These are phyloP conservation scores for Pteropus rufus DNA, from an alignment of 2,797 vertebrate species.

Conservation along the genomic window DNA sequence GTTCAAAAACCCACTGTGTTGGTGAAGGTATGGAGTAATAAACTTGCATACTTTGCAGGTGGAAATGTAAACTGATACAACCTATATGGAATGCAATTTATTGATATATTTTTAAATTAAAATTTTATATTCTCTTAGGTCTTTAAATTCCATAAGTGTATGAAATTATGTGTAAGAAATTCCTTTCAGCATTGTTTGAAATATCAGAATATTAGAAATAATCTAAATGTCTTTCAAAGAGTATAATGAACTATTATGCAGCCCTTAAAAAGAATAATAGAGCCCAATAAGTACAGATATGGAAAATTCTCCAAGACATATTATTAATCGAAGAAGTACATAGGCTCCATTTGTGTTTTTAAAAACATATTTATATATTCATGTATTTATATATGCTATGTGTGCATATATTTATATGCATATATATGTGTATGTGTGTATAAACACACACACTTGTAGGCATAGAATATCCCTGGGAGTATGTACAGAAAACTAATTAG, in stretches of 20 bases:
- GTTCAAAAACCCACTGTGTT: background rate
- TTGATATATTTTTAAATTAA: background rate
- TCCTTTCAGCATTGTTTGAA: background rate
- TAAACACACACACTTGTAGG: background rate
- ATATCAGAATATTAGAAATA: constrained; percentile 15
- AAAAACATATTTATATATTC: background rate
- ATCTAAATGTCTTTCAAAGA: background rate
- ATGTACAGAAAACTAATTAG: background rate
- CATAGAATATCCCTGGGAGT: background rate
- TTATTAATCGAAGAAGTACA: background rate
- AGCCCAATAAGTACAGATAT: background rate
- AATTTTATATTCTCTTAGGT: background rate
- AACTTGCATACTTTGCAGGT: background rate
- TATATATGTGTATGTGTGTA: background rate
- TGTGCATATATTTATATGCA: background rate
- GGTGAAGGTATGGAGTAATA: background rate
- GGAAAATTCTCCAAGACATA: background rate
- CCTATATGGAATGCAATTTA: background rate
- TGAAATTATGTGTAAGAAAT: background rate
- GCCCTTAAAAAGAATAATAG: background rate
- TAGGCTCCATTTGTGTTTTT: background rate
- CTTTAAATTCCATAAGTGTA: background rate
- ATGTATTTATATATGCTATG: background rate
- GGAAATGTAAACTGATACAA: background rate
- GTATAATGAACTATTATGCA: background rate